Conservation (phyloP, 2,888 invertebrate species). For the Eristalinus aeneus region DNA sequence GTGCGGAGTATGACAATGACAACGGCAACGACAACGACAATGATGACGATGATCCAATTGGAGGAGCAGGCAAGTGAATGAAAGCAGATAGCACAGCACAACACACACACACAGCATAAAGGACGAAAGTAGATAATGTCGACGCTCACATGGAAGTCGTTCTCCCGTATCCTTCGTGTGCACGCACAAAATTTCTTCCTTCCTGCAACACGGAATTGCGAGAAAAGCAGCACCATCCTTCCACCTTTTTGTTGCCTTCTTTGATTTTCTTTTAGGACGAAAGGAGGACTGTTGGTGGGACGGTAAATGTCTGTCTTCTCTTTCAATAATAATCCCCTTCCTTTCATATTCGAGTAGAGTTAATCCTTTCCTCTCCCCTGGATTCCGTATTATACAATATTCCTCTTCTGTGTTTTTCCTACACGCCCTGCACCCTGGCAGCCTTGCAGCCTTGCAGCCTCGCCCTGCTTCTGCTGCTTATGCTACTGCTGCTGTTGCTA, state of each 20-base stretch:
- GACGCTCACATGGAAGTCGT: constrained; percentile 8
- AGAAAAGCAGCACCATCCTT: neutral
- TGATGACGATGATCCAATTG: constrained; percentile 48
- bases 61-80: constrained; percentile 27
- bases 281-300: neutral
- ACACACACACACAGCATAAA: too few species aligned
- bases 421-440: neutral
- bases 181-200: constrained; percentile 70
- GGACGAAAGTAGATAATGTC: constrained; percentile 30
- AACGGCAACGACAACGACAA: constrained; percentile 10
- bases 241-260: neutral
- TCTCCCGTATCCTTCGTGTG: constrained; percentile 40
- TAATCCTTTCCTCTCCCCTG: constrained; percentile 55
- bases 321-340: constrained; percentile 62
- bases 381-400: constrained; percentile 42
- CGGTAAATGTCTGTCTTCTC: constrained; percentile 18
- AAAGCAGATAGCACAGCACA: constrained; percentile 9
- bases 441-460: too few species aligned
- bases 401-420: neutral
- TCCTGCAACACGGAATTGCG: constrained; percentile 39
- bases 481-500: constrained; percentile 20
- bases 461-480: neutral
- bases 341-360: constrained; percentile 63
- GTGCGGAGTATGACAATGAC: constrained; percentile 14
- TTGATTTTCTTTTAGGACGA: neutral